Conservation (phyloP, 1,140 invertebrate species). For the Colletes latitarsis region DNA sequence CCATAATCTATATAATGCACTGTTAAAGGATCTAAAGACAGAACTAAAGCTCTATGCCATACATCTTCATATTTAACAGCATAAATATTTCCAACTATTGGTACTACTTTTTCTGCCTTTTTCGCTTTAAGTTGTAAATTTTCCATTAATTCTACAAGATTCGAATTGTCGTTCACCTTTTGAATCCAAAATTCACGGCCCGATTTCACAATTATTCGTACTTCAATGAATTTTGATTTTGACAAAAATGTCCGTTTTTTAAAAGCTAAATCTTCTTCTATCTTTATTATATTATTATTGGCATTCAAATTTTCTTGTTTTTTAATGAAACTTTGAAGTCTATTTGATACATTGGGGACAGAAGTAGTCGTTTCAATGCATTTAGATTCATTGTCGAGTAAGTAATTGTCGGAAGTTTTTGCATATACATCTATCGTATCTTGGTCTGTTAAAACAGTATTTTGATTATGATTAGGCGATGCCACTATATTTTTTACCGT, state of each 20-base stretch:
- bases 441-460: constrained; percentile 5
- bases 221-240: constrained; percentile 50
- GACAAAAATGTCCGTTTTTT: constrained; percentile 52
- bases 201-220: constrained; percentile 38
- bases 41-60: constrained; percentile 69
- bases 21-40: constrained; percentile 46
- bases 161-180: constrained; percentile 28
- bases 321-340: neutral
- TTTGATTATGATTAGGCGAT: neutral
- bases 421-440: neutral
- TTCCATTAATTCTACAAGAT: constrained; percentile 48
- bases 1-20: constrained; percentile 71
- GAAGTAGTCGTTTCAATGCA: neutral
- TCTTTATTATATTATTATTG: neutral
- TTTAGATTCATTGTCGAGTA: neutral
- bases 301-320: neutral
- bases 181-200: constrained; percentile 63
- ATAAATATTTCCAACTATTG: constrained; percentile 62
- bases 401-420: neutral
- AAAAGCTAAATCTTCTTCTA: constrained; percentile 52
- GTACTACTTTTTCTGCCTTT: constrained; percentile 17
- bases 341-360: neutral
- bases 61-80: constrained; percentile 45
- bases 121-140: constrained; percentile 28
- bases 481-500: neutral